Base-by-base conservation (phyloP, 2,113 vertebrate genomes). In the Gallinago paraguaiae region DNA sequence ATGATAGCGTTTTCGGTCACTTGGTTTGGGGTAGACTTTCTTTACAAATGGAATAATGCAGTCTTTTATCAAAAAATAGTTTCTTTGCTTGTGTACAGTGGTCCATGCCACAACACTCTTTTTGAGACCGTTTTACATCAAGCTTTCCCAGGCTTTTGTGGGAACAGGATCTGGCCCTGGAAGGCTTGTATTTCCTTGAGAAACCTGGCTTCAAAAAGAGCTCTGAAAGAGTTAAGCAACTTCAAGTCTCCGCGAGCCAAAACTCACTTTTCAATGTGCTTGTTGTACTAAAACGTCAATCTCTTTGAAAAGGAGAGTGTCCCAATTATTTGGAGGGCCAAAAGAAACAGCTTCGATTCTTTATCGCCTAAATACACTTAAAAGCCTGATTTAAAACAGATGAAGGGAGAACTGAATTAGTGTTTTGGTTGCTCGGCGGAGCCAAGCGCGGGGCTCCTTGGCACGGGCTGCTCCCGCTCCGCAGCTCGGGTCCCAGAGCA, bases 291-390 rank as follows among this genome's bases (percentile, higher is more conserved):
- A 68, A 91, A 95, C 27, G 95, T 95, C 95, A 95, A 48, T 94
- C 92, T 88, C 35, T 91, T 97, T 97, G 86, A 96, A 97, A 96
- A 95, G 88, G 92, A 97, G 95, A 97, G 95, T 88, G 93, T 96
- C 97, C 97, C 96, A 93, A 93, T 97, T 97, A 94, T 90, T 96
- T 43, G 69, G 91, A 89, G 37, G 92, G 97, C 98, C 98, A 97
- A 97, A 95, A 98, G 95, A 97, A 98, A 97, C 96, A 97, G 96
- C 93, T 93, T 95, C 97, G 79, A 95, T 94, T 96, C 96, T 97
- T 98, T 97, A 97, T 97, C 97, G 53, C 92, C 91, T 94, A 96
- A 97, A 96, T 97, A 92, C 82, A 96, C 97, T 97, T 96, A 96
- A 88, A 96, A 92, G 92, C 89, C 16, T 82, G 93, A 97, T 98